phyloP scores from a whole-genome alignment of 2,888 invertebrate genomes.

The Dinocampus coccinellae region DNA sequence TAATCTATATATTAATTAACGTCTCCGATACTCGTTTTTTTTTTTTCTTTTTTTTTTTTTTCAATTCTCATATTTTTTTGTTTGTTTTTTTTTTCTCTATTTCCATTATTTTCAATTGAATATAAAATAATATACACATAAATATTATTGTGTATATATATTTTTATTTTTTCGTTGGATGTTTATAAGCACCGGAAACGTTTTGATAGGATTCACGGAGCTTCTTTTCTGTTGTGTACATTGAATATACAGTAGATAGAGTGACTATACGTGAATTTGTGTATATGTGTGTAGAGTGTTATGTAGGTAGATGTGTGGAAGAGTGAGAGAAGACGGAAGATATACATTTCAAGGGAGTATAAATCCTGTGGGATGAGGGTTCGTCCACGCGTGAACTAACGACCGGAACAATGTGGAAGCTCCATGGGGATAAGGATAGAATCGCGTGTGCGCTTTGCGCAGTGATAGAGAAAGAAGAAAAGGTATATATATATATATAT shows the following conservation, averaged over 20 bases:
- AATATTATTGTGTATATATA: neutral
- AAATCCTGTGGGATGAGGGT: constrained; percentile 17
- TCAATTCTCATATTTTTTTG: no score
- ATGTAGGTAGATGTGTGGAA: neutral
- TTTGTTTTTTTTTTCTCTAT: no score
- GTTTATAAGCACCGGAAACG: constrained; percentile 29
- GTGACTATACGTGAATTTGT: neutral
- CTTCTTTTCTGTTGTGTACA: constrained; percentile 23
- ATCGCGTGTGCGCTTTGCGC: constrained; percentile 25
- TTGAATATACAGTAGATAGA: neutral
- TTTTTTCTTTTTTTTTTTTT: no score
- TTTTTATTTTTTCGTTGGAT: constrained; percentile 7
- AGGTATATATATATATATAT: constrained; percentile 6
- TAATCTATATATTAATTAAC: neutral
- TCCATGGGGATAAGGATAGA: constrained; percentile 21
- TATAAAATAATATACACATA: neutral
- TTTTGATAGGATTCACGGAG: constrained; percentile 23
- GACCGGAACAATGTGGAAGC: constrained; percentile 33
- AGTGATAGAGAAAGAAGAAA: constrained; percentile 1
- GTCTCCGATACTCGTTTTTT: constrained; percentile 7
- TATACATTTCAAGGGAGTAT: constrained; percentile 13
- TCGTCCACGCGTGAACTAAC: constrained; percentile 32
- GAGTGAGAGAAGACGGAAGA: neutral
- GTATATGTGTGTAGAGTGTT: no score
- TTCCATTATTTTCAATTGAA: no score